A percentile compares a stretch with the other conserved stretches of the same genome.
Conservation (phyloP, 2,113 vertebrate species). For the Dromas ardeola region DNA sequence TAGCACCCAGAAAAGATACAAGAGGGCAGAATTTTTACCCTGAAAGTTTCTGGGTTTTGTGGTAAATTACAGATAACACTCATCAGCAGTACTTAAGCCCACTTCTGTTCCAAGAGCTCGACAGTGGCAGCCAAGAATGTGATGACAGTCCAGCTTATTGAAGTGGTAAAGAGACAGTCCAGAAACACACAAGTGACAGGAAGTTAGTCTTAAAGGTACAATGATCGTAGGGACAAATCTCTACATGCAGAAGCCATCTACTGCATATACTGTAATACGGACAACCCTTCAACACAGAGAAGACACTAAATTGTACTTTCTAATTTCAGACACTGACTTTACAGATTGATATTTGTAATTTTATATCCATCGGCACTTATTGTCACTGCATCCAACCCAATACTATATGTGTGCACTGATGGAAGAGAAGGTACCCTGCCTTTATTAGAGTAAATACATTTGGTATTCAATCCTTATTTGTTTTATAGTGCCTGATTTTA, state of each 20-base stretch:
- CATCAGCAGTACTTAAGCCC: conserved; percentile 19
- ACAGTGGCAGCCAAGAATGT: not conserved
- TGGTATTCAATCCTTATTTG: not conserved
- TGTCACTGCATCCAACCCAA: not conserved
- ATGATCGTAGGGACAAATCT: not conserved
- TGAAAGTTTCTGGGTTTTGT: conserved; percentile 33
- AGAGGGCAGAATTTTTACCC: conserved; percentile 47
- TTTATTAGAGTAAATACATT: not conserved
- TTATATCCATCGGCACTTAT: not conserved
- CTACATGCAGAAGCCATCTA: not conserved
- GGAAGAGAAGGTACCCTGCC: not conserved
- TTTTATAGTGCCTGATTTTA: not conserved
- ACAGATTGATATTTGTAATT: not conserved
- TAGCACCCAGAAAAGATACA: not conserved
- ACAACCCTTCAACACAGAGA: not conserved
- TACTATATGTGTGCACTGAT: rapidly evolving
- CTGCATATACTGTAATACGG: not conserved
- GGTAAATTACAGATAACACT: conserved; percentile 27
- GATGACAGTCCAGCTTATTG: not conserved
- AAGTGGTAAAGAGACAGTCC: not conserved
- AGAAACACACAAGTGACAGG: not conserved
- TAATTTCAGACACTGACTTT: not conserved
- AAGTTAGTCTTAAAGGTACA: not conserved
- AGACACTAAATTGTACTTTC: not conserved
- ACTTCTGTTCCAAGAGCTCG: not conserved